These are phyloP conservation scores for Boloria euphrosyne DNA, from an alignment of 2,888 invertebrate genomes.

Conservation along the genomic window DNA sequence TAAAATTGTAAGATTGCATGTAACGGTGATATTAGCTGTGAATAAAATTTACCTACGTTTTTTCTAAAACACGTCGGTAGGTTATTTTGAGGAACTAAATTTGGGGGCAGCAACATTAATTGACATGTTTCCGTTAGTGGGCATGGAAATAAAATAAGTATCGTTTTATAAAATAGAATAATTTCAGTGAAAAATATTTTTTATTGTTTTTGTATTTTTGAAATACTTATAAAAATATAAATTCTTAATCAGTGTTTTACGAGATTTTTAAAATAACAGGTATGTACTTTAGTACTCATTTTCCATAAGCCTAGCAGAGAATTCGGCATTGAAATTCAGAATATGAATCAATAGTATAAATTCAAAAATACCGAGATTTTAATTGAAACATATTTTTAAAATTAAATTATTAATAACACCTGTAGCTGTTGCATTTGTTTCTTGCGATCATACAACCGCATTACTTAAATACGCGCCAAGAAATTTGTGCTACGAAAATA, in stretches of 20 bases:
- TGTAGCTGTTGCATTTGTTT: slow-evolving; percentile 45
- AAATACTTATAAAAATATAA: slow-evolving; percentile 7
- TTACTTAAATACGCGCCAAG: slow-evolving; percentile 43
- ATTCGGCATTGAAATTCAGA: background rate
- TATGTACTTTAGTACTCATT: slow-evolving; percentile 26
- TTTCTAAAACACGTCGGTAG: slow-evolving; percentile 55
- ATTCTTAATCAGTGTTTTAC: slow-evolving; percentile 17
- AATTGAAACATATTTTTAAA: background rate
- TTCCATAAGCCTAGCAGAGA: background rate
- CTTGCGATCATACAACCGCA: slow-evolving; percentile 43
- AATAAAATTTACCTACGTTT: slow-evolving; percentile 69
- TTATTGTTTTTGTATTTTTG: background rate
- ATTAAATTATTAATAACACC: slow-evolving; percentile 37
- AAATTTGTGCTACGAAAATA: slow-evolving; percentile 43
- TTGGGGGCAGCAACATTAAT: slow-evolving; percentile 48
- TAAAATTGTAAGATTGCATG: slow-evolving; percentile 80
- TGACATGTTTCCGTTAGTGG: slow-evolving; percentile 40
- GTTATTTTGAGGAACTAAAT: slow-evolving; percentile 58
- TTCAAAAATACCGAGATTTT: background rate
- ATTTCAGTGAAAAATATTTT: slow-evolving; percentile 18
- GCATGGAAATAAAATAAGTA: slow-evolving; percentile 27
- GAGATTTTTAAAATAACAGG: slow-evolving; percentile 29
- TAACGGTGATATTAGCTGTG: slow-evolving; percentile 76
- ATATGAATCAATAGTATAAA: background rate
- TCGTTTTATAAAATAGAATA: slow-evolving; percentile 10